A percentile compares a stretch with the other conserved stretches of the same genome.
Evolutionary conservation across 2,113 vertebrate species (phyloP).

Genomic region (Lepus timidus): DNA sequence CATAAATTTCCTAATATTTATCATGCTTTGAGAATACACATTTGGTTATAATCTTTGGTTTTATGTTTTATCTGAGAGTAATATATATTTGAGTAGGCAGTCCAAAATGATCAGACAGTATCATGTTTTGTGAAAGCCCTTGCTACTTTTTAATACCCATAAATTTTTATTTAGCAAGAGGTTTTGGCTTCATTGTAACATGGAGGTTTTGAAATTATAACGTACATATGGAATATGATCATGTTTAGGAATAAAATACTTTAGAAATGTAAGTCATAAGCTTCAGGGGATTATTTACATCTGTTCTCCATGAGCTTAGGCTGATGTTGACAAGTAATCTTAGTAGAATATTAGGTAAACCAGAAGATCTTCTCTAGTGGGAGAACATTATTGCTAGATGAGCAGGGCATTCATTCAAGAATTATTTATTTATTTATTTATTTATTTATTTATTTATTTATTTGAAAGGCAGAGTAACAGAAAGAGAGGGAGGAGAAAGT

Average conservation of each 20-base stretch:
- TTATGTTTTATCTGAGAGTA: too few relatives aligned
- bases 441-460: not conserved
- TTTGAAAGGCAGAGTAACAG: too few relatives aligned
- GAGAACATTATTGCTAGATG: not conserved
- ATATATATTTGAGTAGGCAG: too few relatives aligned
- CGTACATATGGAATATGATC: not conserved
- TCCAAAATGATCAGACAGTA: too few relatives aligned
- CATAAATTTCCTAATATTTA: too few relatives aligned
- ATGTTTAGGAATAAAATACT: not conserved
- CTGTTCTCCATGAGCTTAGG: not conserved
- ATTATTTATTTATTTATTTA: constrained; percentile 4
- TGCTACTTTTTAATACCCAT: not conserved
- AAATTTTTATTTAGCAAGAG: not conserved
- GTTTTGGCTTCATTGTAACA: not conserved
- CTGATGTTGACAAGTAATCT: not conserved
- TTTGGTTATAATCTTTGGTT: too few relatives aligned
- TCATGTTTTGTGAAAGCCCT: not conserved
- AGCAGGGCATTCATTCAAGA: not conserved
- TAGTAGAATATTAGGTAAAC: not conserved
- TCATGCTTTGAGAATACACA: too few relatives aligned
- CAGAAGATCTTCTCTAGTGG: not conserved
- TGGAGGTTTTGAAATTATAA: not conserved
- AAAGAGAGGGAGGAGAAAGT: too few relatives aligned
- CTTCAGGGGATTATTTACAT: not conserved
- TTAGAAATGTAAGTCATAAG: not conserved